Evolutionary conservation across 2,888 invertebrate species (phyloP).

Genomic region (Hypomecis atomaria): DNA sequence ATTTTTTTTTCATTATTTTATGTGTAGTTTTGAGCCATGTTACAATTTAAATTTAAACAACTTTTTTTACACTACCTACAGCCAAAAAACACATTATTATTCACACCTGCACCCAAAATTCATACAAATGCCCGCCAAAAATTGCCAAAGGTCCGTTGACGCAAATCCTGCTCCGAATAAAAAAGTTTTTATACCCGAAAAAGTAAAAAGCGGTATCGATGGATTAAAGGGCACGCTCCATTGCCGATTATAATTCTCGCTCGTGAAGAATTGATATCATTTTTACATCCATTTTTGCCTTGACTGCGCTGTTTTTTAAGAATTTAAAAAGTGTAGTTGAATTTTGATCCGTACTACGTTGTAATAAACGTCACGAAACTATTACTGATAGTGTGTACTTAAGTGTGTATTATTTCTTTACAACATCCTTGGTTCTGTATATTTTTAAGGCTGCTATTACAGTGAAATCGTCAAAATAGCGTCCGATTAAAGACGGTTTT

Average conservation of each 20-base stretch:
- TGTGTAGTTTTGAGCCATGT: too few relatives aligned
- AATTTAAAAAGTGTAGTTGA: not conserved
- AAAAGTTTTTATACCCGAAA: conserved; percentile 48
- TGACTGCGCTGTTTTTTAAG: conserved; percentile 6
- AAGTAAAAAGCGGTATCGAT: conserved; percentile 55
- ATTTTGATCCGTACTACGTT: not conserved
- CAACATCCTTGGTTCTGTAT: too few relatives aligned
- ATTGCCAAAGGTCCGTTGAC: conserved; percentile 59
- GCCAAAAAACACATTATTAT: not conserved
- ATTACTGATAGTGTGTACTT: not conserved
- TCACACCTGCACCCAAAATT: not conserved
- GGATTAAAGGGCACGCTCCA: conserved; percentile 77
- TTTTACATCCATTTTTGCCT: conserved; percentile 39
- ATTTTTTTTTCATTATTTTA: not conserved
- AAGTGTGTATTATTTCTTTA: too few relatives aligned
- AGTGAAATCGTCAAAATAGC: too few relatives aligned
- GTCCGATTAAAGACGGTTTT: too few relatives aligned
- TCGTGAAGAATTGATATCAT: conserved; percentile 54
- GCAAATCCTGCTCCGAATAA: conserved; percentile 47
- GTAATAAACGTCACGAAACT: not conserved
- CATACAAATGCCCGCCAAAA: conserved; percentile 48
- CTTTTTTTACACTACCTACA: too few relatives aligned
- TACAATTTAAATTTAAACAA: too few relatives aligned
- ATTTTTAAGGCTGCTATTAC: too few relatives aligned
- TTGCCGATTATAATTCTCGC: conserved; percentile 77